Base-by-base conservation (phyloP, 2,888 invertebrate genomes). In the Eledone cirrhosa region DNA sequence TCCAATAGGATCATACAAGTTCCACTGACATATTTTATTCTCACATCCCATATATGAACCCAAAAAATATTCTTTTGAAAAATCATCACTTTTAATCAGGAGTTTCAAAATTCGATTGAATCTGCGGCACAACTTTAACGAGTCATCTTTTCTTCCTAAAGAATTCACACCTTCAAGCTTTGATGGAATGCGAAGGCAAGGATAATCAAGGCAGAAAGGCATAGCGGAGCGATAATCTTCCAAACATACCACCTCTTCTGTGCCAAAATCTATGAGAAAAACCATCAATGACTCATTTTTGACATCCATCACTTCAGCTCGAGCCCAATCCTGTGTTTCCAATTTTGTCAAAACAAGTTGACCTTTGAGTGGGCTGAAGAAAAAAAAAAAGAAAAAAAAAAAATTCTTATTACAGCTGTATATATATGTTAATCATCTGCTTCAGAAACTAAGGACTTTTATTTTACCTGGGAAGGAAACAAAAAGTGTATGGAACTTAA, bases 271-370 rank as follows among this genome's bases (percentile, higher is more conserved):
- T 13, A 72, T 22, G n/a, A 72, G 33, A 72, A 13, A 41, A 72
- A 72, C 72, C 2, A 13, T 29, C 31, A 72, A 72, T 7, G 4
- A 41, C 13, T 31, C 5, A 41, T 72, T 29, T 19, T 33, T 22
- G n/a, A 72, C 31, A n/a, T 72, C 33, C 22, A 72, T 19, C 0
- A 72, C 72, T 72, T 72, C 72, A 41, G 72, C 72, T 22, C 72
- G 72, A 22, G 33, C 22, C 72, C 72, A 72, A 0, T 33, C n/a
- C 11, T 41, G n/a, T 8, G 13, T 1, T n/a, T 13, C 13, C 19
- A 41, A 41, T 72, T 72, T 31, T n/a, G 22, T 41, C 22, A 72
- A 41, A 41, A 72, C 72, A 31, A 72, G 72, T 22, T 72, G 72
- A 33, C 22, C 13, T 29, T 31, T 31, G 41, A 72, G 13, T n/a